These are phyloP conservation scores for Lathronympha strigana DNA, from an alignment of 2,888 invertebrate genomes.

Conservation along the genomic window DNA sequence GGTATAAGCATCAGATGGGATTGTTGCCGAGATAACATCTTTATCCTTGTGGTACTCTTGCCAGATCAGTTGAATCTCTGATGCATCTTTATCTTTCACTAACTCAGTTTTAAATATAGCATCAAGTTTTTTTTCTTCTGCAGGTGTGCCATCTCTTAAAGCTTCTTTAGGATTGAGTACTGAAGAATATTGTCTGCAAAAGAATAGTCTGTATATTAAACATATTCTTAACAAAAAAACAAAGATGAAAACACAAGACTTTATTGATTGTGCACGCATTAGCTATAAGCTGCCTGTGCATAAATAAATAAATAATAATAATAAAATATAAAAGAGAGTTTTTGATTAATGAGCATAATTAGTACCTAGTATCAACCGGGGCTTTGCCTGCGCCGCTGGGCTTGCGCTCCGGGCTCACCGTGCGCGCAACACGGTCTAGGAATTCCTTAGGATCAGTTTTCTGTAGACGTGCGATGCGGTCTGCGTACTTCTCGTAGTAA, in stretches of 20 bases:
- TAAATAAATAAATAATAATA: no score
- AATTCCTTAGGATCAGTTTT: constrained; percentile 91
- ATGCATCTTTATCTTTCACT: constrained; percentile 87
- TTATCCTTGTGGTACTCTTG: constrained; percentile 91
- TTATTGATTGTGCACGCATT: no score
- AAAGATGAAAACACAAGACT: no score
- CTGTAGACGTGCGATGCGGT: constrained; percentile 89
- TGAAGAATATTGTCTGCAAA: constrained; percentile 85
- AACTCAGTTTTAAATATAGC: constrained; percentile 92
- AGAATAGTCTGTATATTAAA: neutral
- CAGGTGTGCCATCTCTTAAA: constrained; percentile 49
- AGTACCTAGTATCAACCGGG: constrained; percentile 70
- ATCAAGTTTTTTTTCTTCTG: constrained; percentile 81
- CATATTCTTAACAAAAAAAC: neutral
- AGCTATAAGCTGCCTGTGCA: no score
- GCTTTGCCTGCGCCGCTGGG: constrained; percentile 53
- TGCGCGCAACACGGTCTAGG: constrained; percentile 84
- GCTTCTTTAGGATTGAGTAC: constrained; percentile 86
- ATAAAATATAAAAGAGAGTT: no score
- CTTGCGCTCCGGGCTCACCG: constrained; percentile 45
- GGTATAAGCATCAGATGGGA: constrained; percentile 85
- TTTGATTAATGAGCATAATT: neutral
- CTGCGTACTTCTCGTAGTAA: constrained; percentile 92
- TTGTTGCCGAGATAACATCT: constrained; percentile 89
- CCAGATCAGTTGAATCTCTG: constrained; percentile 92